Percentiles rank a stretch among this genome's conserved stretches.
These are phyloP conservation scores for Chamaetylas fuelleborni DNA, from an alignment of 2,113 vertebrate genomes.

Conservation along the genomic window DNA sequence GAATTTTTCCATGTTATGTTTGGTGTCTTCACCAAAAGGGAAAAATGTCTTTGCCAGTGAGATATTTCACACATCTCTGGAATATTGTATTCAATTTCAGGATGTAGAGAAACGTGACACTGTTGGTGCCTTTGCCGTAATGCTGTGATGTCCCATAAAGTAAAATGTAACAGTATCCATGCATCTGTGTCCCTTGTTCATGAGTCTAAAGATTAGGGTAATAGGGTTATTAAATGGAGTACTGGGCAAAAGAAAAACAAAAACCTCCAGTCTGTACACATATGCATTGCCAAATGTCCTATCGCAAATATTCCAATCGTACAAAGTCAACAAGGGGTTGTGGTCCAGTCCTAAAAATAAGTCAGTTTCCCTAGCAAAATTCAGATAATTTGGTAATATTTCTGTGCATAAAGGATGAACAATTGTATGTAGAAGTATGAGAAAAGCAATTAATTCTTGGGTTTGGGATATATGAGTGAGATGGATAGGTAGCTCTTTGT, in stretches of 20 bases:
- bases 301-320: neutral
- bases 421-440: neutral
- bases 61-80: neutral
- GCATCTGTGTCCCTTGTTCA: rapidly evolving
- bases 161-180: neutral
- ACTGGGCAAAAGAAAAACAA: neutral
- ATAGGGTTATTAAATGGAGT: neutral
- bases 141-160: neutral
- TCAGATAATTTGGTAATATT: neutral
- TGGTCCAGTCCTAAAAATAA: neutral
- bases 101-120: rapidly evolving
- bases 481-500: neutral
- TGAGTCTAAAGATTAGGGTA: neutral
- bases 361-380: neutral
- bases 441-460: neutral
- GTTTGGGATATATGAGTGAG: neutral
- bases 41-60: neutral
- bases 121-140: neutral
- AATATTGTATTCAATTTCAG: neutral
- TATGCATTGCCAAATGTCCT: neutral
- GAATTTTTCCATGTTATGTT: neutral
- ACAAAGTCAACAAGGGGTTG: neutral
- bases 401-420: neutral
- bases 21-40: neutral
- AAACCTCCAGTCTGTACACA: neutral